Conservation (phyloP, 2,797 vertebrate species). For the Chanos chanos region DNA sequence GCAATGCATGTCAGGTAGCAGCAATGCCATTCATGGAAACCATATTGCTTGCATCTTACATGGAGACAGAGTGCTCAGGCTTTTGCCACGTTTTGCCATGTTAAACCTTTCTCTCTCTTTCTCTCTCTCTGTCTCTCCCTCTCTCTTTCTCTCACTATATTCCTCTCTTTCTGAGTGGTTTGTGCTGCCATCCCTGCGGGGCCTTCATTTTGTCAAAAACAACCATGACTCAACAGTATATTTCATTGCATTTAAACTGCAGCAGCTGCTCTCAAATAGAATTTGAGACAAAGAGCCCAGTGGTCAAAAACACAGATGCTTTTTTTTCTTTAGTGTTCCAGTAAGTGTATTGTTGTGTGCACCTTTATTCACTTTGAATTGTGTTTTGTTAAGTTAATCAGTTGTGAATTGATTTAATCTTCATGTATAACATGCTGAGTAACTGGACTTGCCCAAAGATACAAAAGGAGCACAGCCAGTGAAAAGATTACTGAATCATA, state of each 20-base stretch:
- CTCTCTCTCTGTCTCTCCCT: conserved; percentile 16
- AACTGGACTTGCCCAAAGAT: conserved; percentile 44
- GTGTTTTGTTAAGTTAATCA: conserved; percentile 29
- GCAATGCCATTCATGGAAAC: conserved; percentile 65
- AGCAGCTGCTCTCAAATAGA: conserved; percentile 71
- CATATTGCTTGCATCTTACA: conserved; percentile 55
- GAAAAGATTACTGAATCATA: not conserved
- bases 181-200: conserved; percentile 43
- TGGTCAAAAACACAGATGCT: conserved; percentile 75
- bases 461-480: conserved; percentile 17
- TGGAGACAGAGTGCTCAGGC: conserved; percentile 35
- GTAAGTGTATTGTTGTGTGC: conserved; percentile 28
- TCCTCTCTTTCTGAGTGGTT: conserved; percentile 47
- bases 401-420: conserved; percentile 36
- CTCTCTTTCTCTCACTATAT: conserved; percentile 19
- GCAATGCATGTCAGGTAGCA: conserved; percentile 56
- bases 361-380: conserved; percentile 23
- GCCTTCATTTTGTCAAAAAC: conserved; percentile 44
- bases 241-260: conserved; percentile 38
- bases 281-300: conserved; percentile 75
- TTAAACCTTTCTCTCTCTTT: conserved; percentile 9
- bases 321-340: conserved; percentile 51
- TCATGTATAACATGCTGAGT: conserved; percentile 49
- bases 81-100: conserved; percentile 14
- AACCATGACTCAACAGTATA: conserved; percentile 1